Conservation (phyloP, 2,797 vertebrate genomes). For the Sciaenops ocellatus region DNA sequence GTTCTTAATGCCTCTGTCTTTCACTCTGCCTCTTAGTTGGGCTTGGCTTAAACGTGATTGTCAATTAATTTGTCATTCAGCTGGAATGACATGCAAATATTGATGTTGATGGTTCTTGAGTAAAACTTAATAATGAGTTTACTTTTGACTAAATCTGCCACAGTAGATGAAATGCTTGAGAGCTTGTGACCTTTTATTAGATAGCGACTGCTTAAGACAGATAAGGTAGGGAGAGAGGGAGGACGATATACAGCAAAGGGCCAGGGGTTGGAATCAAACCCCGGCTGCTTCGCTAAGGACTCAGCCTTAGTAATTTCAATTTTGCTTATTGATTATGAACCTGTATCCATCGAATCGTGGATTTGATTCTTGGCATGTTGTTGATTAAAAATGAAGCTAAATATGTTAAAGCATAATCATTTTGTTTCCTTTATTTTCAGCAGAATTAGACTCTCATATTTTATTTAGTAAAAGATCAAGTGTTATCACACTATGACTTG, state of each 20-base stretch:
- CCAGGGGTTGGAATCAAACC: no score
- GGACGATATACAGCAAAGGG: no score
- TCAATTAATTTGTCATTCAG: background rate
- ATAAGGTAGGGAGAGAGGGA: no score
- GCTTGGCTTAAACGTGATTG: background rate
- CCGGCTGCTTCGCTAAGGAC: no score
- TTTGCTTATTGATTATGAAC: background rate
- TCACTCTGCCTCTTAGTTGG: background rate
- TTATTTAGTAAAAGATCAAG: no score
- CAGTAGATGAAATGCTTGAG: no score
- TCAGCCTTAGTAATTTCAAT: background rate
- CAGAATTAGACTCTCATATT: background rate
- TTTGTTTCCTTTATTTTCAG: background rate
- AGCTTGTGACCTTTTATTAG: no score
- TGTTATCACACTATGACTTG: background rate
- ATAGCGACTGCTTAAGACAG: no score
- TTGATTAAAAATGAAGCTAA: background rate
- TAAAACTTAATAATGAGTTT: background rate
- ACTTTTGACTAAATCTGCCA: background rate
- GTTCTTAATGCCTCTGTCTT: constrained; percentile 4
- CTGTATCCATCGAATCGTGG: background rate
- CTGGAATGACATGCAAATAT: background rate
- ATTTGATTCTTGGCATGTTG: background rate
- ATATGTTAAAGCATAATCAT: background rate
- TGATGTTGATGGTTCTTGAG: background rate